phyloP scores from a whole-genome alignment of 2,888 invertebrate species.

The Trypoxylon attenuatum region DNA sequence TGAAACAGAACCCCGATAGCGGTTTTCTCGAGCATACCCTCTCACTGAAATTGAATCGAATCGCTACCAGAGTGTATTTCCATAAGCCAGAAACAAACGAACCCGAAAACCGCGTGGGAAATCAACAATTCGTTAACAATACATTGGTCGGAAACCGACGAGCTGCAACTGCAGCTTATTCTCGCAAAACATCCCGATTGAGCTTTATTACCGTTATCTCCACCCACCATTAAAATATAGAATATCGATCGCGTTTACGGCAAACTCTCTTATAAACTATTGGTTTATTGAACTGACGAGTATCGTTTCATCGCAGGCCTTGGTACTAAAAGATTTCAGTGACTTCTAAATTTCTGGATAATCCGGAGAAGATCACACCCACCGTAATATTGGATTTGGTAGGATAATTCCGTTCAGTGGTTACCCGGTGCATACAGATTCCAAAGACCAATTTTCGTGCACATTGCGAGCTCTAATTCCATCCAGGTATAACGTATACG shows the following conservation, averaged over 20 bases:
- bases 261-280: not conserved
- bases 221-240: slow-evolving; percentile 7
- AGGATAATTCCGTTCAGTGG: not conserved
- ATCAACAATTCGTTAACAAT: slow-evolving; percentile 67
- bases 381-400: too few relatives aligned
- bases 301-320: too few relatives aligned
- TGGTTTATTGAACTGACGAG: not conserved
- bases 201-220: not conserved
- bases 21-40: slow-evolving; percentile 20
- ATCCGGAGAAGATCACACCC: too few relatives aligned
- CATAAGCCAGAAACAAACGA: slow-evolving; percentile 66
- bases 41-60: slow-evolving; percentile 56
- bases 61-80: slow-evolving; percentile 59
- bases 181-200: slow-evolving; percentile 17
- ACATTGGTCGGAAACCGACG: slow-evolving; percentile 43
- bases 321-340: too few relatives aligned
- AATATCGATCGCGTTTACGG: not conserved
- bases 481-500: too few relatives aligned
- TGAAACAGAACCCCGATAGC: slow-evolving; percentile 28
- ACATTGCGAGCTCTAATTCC: too few relatives aligned
- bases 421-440: not conserved
- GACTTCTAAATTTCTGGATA: too few relatives aligned
- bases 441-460: too few relatives aligned
- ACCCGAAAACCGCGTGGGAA: slow-evolving; percentile 65
- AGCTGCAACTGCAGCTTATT: slow-evolving; percentile 33